Evolutionary conservation across 2,888 invertebrate species (phyloP).

Genomic region (Xestia sexstrigata): DNA sequence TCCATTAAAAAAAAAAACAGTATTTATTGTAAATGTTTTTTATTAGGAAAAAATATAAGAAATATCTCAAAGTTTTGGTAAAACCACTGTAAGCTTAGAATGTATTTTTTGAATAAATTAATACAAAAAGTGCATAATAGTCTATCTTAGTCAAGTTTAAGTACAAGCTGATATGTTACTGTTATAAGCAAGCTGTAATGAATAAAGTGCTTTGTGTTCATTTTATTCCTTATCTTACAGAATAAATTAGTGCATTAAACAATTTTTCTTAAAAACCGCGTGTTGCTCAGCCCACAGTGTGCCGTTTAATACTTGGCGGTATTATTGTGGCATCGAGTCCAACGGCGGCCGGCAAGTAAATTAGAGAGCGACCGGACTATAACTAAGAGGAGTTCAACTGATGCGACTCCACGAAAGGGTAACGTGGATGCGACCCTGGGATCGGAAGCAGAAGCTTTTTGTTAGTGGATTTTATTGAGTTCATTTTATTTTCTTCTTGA

Average conservation of each 20-base stretch:
- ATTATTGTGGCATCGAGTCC: conserved; percentile 80
- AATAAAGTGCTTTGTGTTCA: neutral
- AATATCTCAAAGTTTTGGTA: neutral
- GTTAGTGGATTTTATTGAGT: neutral
- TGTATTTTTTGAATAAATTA: neutral
- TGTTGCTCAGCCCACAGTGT: conserved; percentile 45
- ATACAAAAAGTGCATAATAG: neutral
- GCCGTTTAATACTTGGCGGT: conserved; percentile 75
- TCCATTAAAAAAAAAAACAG: no score
- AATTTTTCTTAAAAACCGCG: neutral
- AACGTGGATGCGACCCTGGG: conserved; percentile 68
- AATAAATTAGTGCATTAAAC: neutral
- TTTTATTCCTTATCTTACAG: neutral
- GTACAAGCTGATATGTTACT: no score
- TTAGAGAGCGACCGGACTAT: conserved; percentile 88
- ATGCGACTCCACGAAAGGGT: conserved; percentile 73
- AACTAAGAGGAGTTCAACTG: conserved; percentile 86
- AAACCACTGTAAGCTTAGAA: neutral
- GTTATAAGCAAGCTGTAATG: neutral
- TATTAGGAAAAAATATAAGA: neutral
- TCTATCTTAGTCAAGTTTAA: neutral
- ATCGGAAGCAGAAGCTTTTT: neutral
- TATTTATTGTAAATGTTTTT: neutral
- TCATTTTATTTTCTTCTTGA: neutral
- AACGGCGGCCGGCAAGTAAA: conserved; percentile 85